Base-by-base conservation (phyloP, 2,113 vertebrate genomes). In the Pyxicephalus adspersus region DNA sequence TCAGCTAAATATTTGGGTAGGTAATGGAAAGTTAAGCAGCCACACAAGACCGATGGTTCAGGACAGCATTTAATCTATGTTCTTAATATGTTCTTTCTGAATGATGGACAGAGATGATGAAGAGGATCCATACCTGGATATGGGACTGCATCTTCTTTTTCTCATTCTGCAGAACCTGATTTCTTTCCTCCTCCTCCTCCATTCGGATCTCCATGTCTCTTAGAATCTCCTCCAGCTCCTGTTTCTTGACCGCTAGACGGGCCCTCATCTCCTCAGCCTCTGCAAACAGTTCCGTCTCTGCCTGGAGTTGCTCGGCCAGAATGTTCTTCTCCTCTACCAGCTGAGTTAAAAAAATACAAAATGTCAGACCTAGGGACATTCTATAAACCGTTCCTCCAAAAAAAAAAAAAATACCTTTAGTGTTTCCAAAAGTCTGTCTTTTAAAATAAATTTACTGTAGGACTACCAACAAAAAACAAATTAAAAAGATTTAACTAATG, bases 121-220 rank as follows among this genome's bases (percentile, higher is more conserved):
- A 45, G 19, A 2, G 2, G 54, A 3, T 31, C 26, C 5, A 84
- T 74, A 98, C 98, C 95, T 99, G 97, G 76, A 99, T 94, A 77
- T 99, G 97, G 0, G 95, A 87, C 86, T 99, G 97, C 97, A 98
- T 98, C 88, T 98, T 99, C 89, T 98, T 99, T 88, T 98, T 99
- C 86, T 99, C 97, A 50, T 97, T 98, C 87, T 97, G 96, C 86
- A 98, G 61, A 67, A 93, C 93, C 85, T 98, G 97, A 90, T 95
- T 99, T 86, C 97, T 91, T 86, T 99, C 98, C 83, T 99, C 98
- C 67, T 99, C 98, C 60, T 99, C 98, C 84, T 99, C 98, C 45
- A 99, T 96, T 15, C 98, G 91, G 4, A 97, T 98, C 86, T 99
- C 98, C 83, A 99, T 87, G 86, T 99, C 97, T 15, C 99, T 96